These are phyloP conservation scores for Tyrannus savana DNA, from an alignment of 2,113 vertebrate genomes.

Conservation along the genomic window DNA sequence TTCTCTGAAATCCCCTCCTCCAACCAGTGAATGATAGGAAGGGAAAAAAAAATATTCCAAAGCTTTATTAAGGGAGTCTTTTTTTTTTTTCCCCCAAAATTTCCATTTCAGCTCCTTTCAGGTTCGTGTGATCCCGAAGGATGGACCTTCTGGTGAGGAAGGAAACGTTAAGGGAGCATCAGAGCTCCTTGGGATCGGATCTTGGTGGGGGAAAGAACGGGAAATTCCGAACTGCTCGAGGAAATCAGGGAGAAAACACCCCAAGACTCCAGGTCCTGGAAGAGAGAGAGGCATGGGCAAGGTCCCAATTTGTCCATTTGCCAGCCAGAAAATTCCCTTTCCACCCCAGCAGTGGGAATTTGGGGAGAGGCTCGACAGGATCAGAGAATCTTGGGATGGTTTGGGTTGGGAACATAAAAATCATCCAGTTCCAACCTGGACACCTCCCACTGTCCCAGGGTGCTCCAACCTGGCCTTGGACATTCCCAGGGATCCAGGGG, in stretches of 20 bases:
- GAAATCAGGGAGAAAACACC: background rate
- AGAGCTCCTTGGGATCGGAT: background rate
- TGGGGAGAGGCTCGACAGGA: background rate
- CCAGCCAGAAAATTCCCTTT: background rate
- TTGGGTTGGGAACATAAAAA: background rate
- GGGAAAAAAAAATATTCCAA: background rate
- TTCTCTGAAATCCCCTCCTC: background rate
- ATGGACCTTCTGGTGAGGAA: background rate
- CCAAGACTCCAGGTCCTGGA: background rate
- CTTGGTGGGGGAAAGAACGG: accelerated
- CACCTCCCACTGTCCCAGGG: accelerated
- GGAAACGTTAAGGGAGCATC: background rate
- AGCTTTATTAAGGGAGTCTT: background rate
- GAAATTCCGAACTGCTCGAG: background rate
- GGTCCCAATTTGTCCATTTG: background rate
- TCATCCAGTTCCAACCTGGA: accelerated
- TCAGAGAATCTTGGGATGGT: too few species aligned
- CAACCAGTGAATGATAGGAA: background rate
- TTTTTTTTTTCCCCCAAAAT: background rate
- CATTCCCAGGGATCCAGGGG: background rate
- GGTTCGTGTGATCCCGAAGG: background rate
- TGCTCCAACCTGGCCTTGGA: background rate
- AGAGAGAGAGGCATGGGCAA: background rate
- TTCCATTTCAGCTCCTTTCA: background rate
- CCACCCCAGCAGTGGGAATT: accelerated